A percentile compares a stretch with the other conserved stretches of the same genome.
Evolutionary conservation across 2,797 vertebrate genomes (phyloP).

Genomic region (Falco berigora): DNA sequence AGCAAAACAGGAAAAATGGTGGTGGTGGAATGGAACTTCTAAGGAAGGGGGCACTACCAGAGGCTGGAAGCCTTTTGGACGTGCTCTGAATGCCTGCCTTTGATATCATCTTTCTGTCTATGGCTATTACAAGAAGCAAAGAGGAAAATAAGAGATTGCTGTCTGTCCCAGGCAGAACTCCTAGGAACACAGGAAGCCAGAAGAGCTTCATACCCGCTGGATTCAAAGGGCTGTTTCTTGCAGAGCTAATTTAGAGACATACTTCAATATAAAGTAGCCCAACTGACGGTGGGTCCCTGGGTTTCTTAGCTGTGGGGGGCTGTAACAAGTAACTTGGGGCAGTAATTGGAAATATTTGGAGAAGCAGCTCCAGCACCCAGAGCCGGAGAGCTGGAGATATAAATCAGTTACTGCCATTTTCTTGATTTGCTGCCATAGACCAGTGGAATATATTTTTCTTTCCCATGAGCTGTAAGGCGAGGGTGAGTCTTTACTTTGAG

Average conservation of each 20-base stretch:
- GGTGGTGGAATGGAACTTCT: neutral
- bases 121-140: neutral
- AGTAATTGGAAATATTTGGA: neutral
- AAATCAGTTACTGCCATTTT: neutral
- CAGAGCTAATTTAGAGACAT: neutral
- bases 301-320: neutral
- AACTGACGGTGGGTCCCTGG: rapidly evolving
- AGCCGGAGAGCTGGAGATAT: neutral
- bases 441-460: neutral
- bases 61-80: neutral
- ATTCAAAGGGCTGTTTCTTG: neutral
- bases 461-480: neutral
- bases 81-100: neutral
- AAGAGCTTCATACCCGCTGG: neutral
- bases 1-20: neutral
- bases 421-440: neutral
- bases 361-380: neutral
- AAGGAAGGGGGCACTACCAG: neutral
- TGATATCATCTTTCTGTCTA: neutral
- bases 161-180: neutral
- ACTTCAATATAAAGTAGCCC: neutral
- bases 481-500: neutral
- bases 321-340: neutral
- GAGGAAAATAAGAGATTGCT: neutral
- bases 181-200: neutral